Evolutionary conservation across 2,888 invertebrate genomes (phyloP).

Genomic region (Koerneria pararmatus): DNA sequence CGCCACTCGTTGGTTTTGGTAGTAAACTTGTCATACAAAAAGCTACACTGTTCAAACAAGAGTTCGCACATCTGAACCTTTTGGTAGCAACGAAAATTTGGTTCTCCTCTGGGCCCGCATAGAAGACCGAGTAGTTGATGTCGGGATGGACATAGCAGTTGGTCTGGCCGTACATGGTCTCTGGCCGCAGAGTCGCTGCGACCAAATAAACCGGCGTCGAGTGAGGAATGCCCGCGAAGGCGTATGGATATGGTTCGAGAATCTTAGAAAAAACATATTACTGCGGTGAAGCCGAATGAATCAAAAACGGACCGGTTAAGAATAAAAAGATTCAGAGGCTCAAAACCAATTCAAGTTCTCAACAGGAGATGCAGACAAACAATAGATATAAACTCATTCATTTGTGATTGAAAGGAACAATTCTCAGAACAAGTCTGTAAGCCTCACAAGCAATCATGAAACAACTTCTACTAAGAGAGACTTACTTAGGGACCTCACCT

Average conservation of each 20-base stretch:
- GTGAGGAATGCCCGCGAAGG: slow-evolving; percentile 65
- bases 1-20: neutral
- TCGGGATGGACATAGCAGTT: slow-evolving; percentile 97
- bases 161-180: slow-evolving; percentile 99
- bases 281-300: neutral
- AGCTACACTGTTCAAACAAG: neutral
- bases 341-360: neutral
- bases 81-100: slow-evolving; percentile 82
- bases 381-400: too few species aligned
- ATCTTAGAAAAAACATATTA: slow-evolving; percentile 26
- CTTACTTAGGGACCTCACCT: too few species aligned
- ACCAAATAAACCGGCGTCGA: slow-evolving; percentile 73
- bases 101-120: slow-evolving; percentile 65
- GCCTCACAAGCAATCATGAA: too few species aligned
- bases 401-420: too few species aligned
- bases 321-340: neutral
- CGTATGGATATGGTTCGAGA: slow-evolving; percentile 70
- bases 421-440: too few species aligned
- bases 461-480: too few species aligned
- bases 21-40: neutral
- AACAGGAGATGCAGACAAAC: too few species aligned
- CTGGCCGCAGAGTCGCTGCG: slow-evolving; percentile 94
- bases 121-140: slow-evolving; percentile 77
- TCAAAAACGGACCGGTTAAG: neutral
- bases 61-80: slow-evolving; percentile 18